phyloP scores from a whole-genome alignment of 2,888 invertebrate species.

The Chrysolina haemoptera region DNA sequence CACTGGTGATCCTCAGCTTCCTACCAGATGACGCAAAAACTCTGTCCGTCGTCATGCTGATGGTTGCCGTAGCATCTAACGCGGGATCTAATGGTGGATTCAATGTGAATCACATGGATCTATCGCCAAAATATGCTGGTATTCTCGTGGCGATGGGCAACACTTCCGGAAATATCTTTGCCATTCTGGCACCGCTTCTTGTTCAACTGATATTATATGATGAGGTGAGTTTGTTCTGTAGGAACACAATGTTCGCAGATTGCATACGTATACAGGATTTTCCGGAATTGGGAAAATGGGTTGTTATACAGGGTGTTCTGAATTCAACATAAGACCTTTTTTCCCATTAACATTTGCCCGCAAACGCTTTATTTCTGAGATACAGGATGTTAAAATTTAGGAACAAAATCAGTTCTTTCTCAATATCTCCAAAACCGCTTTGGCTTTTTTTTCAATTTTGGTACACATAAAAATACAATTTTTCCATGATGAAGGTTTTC shows the following conservation, averaged over 20 bases:
- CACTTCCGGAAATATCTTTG: constrained; percentile 81
- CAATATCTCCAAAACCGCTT: too few relatives aligned
- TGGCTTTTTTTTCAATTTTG: too few relatives aligned
- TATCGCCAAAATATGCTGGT: constrained; percentile 88
- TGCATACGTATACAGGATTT: too few relatives aligned
- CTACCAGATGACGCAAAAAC: constrained; percentile 73
- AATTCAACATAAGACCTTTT: too few relatives aligned
- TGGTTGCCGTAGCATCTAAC: constrained; percentile 70
- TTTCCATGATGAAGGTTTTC: too few relatives aligned
- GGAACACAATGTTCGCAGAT: neutral
- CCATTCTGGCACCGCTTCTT: constrained; percentile 83
- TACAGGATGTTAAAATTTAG: too few relatives aligned
- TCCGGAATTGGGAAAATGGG: too few relatives aligned
- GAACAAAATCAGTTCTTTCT: too few relatives aligned
- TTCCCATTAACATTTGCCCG: too few relatives aligned
- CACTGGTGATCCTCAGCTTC: constrained; percentile 75
- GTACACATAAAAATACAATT: too few relatives aligned
- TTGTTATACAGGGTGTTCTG: too few relatives aligned
- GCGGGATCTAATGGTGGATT: constrained; percentile 77
- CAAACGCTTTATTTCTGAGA: too few relatives aligned
- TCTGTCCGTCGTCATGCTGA: constrained; percentile 77
- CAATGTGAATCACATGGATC: constrained; percentile 85
- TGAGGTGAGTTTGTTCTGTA: constrained; percentile 70
- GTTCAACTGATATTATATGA: constrained; percentile 80
- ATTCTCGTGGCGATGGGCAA: constrained; percentile 89